Conservation (phyloP, 2,113 vertebrate genomes). For the Cervus canadensis region DNA sequence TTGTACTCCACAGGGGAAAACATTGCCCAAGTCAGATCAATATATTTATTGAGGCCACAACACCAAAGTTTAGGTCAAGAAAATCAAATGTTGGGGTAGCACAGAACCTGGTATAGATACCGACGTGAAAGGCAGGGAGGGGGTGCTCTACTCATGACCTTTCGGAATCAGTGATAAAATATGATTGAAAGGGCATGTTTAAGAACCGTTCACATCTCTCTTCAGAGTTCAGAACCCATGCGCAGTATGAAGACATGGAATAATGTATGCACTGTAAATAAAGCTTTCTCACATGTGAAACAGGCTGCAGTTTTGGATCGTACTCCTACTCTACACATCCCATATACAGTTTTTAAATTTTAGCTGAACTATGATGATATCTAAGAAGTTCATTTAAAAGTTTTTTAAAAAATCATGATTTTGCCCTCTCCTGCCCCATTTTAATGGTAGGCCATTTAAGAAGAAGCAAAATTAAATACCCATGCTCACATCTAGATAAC, state of each 20-base stretch:
- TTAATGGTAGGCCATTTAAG: background rate
- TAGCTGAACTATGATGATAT: background rate
- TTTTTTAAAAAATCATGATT: background rate
- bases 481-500: background rate
- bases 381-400: background rate
- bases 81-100: background rate
- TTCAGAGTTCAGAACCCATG: background rate
- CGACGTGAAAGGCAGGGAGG: accelerated
- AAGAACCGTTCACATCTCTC: background rate
- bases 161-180: constrained; percentile 31
- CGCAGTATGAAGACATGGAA: background rate
- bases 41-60: constrained; percentile 9
- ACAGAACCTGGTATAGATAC: background rate
- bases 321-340: too few relatives aligned
- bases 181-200: background rate
- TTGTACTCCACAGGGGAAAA: background rate
- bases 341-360: background rate
- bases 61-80: background rate
- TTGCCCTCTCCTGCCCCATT: background rate
- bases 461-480: background rate
- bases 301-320: background rate
- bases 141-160: background rate
- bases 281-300: background rate
- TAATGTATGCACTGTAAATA: background rate
- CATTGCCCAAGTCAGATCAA: background rate